Evolutionary conservation across 1,140 invertebrate genomes (phyloP).

Genomic region (Ceratina calcarata): DNA sequence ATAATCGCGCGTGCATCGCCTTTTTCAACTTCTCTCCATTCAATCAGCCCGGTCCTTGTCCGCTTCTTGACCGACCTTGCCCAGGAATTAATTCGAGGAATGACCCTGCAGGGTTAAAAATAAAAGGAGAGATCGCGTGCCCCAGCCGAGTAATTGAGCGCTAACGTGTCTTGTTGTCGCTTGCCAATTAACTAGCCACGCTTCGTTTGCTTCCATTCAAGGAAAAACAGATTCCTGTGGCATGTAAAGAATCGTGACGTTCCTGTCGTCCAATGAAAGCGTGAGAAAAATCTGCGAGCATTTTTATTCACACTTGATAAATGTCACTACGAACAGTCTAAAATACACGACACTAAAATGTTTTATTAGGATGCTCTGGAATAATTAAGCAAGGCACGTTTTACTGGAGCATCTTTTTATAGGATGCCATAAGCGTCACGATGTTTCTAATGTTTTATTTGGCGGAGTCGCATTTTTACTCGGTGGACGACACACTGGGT

Average conservation of each 20-base stretch:
- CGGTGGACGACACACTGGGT: not conserved
- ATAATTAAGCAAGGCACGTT: too few species aligned
- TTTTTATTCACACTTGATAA: too few species aligned
- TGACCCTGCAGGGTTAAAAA: not conserved
- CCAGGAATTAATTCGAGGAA: constrained; percentile 28
- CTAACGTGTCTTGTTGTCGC: constrained; percentile 31
- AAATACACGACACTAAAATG: too few species aligned
- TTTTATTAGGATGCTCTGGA: too few species aligned
- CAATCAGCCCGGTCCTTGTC: constrained; percentile 40
- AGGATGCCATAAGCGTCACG: too few species aligned
- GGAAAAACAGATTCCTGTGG: not conserved
- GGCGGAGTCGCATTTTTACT: not conserved
- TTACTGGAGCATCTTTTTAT: too few species aligned
- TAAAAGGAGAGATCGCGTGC: constrained; percentile 17
- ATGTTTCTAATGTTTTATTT: not conserved
- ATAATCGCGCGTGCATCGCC: constrained; percentile 38
- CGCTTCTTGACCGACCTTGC: constrained; percentile 21
- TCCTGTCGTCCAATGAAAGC: too few species aligned
- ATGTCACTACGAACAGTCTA: too few species aligned
- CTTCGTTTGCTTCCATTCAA: constrained; percentile 33
- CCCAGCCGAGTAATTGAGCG: constrained; percentile 26
- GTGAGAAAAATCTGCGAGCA: too few species aligned
- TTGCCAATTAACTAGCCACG: constrained; percentile 27
- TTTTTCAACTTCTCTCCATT: constrained; percentile 25
- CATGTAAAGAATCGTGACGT: not conserved